phyloP scores from a whole-genome alignment of 2,113 vertebrate species.

The Protomyctophum bolini region DNA sequence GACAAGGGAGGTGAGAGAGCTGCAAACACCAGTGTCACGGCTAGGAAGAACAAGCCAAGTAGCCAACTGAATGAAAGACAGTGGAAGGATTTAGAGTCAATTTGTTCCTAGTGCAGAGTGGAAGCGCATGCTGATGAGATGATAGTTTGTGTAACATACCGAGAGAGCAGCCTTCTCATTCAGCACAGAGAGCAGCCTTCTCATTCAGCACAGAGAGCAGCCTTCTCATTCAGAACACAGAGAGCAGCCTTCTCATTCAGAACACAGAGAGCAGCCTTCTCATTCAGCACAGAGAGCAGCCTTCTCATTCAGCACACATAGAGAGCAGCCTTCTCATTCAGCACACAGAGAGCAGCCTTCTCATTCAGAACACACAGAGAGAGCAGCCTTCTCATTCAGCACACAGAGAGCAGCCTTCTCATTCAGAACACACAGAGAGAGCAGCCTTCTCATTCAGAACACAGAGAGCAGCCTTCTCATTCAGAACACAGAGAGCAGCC shows the following conservation, averaged over 20 bases:
- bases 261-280: conserved; percentile 8
- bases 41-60: not conserved
- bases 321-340: no score
- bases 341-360: conserved; percentile 8
- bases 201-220: conserved; percentile 9
- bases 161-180: conserved; percentile 3
- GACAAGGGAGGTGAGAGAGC: not conserved
- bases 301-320: conserved; percentile 8
- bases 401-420: not conserved
- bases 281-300: not conserved
- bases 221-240: no score
- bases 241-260: not conserved
- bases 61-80: conserved; percentile 18
- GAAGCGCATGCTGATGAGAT: conserved; percentile 43
- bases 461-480: conserved; percentile 4
- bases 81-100: conserved; percentile 17
- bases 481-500: conserved; percentile 2
- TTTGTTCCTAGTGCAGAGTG: not conserved
- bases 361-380: not conserved
- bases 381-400: not conserved
- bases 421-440: no score
- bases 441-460: no score
- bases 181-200: not conserved
- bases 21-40: not conserved
- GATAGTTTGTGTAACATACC: conserved; percentile 25